Base-by-base conservation (phyloP, 2,113 vertebrate genomes). In the Dipodomys ordii region DNA sequence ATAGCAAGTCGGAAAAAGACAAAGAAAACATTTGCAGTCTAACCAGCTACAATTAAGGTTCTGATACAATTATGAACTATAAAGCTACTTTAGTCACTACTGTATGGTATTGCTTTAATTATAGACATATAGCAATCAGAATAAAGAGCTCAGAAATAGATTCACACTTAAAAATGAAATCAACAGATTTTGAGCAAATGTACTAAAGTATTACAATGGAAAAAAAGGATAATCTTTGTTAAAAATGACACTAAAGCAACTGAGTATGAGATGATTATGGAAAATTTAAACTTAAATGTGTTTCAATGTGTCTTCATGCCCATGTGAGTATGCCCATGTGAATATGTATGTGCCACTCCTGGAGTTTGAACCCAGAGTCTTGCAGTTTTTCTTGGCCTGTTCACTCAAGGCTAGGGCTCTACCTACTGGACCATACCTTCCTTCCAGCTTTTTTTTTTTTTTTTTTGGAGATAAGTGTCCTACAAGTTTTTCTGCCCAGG, bases 61-160 rank as follows among this genome's bases (percentile, higher is more conserved):
- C n/a, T 73, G 46, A 30, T 67, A 32, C 49, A 23, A 19, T 60
- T 68, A 76, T 60, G 90, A 79, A 77, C 15, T 76, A 28, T 83
- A 83, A 90, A 94, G 8, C 78, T 81, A 76, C 7, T 77, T 18
- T 87, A 80, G 67, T 65, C 11, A 76, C 88, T 30, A 74, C 30
- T 28, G 0, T 93, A 22, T 91, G 15, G 60, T 79, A 67, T 88
- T 83, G 67, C 28, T 15, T 39, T 83, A 79, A 90, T 39, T 9
- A 72, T 32, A 87, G 46, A 79, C 12, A 44, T 68, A 62, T 7
- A 62, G 53, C 62, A 62, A 67, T 68, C 3, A 69, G 28, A 69
- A 79, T 18, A 79, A 67, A 57, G 62, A 74, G 12, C 11, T 92
- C 80, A 88, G 67, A 49, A 93, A 53, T 39, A 72, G 57, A 71